Evolutionary conservation across 2,888 invertebrate genomes (phyloP), one percentile per base, ranked within the genome.

Genomic region (Epinotia ramella): DNA sequence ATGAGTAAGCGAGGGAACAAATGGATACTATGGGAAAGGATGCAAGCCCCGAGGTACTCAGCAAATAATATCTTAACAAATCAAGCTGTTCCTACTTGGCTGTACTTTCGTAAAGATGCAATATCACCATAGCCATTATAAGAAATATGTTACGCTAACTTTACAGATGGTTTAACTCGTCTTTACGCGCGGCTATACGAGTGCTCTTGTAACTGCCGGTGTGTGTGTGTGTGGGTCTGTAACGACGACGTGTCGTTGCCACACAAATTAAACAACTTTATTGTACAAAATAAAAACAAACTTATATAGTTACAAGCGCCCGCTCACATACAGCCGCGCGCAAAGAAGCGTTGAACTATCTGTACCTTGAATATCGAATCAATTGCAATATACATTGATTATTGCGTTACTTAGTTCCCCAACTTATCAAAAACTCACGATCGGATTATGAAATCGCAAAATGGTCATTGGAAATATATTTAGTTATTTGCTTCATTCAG

Each of bases 11-110:
- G 67, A 63, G 77, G 79, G 73, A 66, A 77, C 80, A 85, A 84
- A 85, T 81, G 82, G 83, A 82, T 57, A 73, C 81, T 82, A 81
- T 80, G 81, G 77, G 84, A 81, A 81, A 84, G 88, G 87, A 89
- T 81, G 87, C 89, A 91, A 92, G 91, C 90, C 91, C 91, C 86
- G 83, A 85, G 84, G 86, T 87, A 84, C 85, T 84, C 82, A 90
- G 88, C 89, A 88, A 90, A 89, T 86, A 84, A 87, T 82, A 85
- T 80, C 67, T 78, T 66, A 82, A 83, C 59, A 78, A 79, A 73
- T 80, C 83, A 81, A 78, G 80, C 78, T 81, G 79, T 71, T 79
- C 89, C 91, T 91, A 93, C 87, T 91, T 93, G 93, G 92, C 91
- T 93, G 93, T 93, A 93, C 92, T 93, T 91, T 85, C 77, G 80